A percentile compares a stretch with the other conserved stretches of the same genome.
Conservation (phyloP, 64 coral and sea anemone genomes). For the Montipora foliosa region DNA sequence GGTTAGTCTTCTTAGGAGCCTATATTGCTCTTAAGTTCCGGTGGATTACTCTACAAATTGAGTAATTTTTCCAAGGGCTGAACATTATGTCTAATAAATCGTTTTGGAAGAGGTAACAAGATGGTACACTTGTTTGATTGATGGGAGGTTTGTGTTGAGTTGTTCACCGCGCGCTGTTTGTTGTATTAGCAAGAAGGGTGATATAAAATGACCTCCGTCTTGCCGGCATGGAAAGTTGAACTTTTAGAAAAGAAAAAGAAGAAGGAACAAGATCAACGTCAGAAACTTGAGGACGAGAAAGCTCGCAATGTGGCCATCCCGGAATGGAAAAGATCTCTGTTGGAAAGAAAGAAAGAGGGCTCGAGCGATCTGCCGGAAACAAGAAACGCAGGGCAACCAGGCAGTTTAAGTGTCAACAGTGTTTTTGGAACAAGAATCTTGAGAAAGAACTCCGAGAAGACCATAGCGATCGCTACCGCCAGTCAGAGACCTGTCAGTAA, state of each 20-base stretch:
- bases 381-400: background rate
- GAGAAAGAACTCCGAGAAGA: slow-evolving; percentile 27
- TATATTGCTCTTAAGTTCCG: background rate
- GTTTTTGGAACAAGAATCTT: slow-evolving; percentile 22
- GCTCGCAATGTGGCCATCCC: slow-evolving; percentile 60
- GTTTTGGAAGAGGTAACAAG: background rate
- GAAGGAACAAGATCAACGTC: slow-evolving; percentile 74
- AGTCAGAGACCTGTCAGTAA: background rate
- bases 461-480: background rate
- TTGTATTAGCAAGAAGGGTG: background rate
- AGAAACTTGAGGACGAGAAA: slow-evolving; percentile 68
- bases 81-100: background rate
- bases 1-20: background rate
- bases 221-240: slow-evolving; percentile 90
- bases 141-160: background rate
- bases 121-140: background rate
- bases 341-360: slow-evolving; percentile 76
- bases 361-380: slow-evolving; percentile 21
- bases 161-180: background rate
- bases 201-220: slow-evolving; percentile 66
- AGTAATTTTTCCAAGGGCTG: background rate
- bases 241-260: slow-evolving; percentile 92
- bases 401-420: background rate
- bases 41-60: background rate
- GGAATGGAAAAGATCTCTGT: slow-evolving; percentile 83